Percentiles rank a stretch among this genome's conserved stretches.
phyloP scores from a whole-genome alignment of 2,888 invertebrate genomes.

The Brenthis ino region DNA sequence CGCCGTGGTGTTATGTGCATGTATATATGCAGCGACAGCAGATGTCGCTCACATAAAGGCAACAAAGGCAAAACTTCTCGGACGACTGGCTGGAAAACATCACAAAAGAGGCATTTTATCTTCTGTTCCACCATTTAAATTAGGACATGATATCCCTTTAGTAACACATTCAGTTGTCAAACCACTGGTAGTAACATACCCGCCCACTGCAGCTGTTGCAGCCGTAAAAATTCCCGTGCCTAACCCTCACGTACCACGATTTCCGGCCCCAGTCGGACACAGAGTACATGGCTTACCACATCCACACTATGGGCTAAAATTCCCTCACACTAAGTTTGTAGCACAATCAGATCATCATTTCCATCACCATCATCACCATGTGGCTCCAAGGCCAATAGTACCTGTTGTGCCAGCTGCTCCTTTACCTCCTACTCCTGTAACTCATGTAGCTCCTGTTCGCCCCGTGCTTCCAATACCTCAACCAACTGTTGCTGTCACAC shows the following conservation, averaged over 20 bases:
- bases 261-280: conserved; percentile 66
- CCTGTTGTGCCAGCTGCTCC: conserved; percentile 50
- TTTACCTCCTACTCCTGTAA: conserved; percentile 36
- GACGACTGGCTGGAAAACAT: conserved; percentile 59
- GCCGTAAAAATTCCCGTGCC: conserved; percentile 72
- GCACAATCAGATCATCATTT: conserved; percentile 66
- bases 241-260: conserved; percentile 57
- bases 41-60: conserved; percentile 63
- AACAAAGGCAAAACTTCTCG: conserved; percentile 59
- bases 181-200: conserved; percentile 74
- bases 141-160: conserved; percentile 73
- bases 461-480: conserved; percentile 56
- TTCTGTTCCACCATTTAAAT: conserved; percentile 71
- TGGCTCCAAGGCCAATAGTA: conserved; percentile 61
- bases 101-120: conserved; percentile 71
- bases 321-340: conserved; percentile 62
- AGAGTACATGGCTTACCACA: conserved; percentile 63
- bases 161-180: conserved; percentile 76
- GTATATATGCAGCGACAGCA: conserved; percentile 55
- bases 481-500: conserved; percentile 54
- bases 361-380: conserved; percentile 75
- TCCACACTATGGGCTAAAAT: conserved; percentile 65
- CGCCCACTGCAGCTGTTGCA: conserved; percentile 70
- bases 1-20: conserved; percentile 62
- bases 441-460: conserved; percentile 47